phyloP scores from a whole-genome alignment of 23 tunicate genomes.

The Styela plicata region DNA sequence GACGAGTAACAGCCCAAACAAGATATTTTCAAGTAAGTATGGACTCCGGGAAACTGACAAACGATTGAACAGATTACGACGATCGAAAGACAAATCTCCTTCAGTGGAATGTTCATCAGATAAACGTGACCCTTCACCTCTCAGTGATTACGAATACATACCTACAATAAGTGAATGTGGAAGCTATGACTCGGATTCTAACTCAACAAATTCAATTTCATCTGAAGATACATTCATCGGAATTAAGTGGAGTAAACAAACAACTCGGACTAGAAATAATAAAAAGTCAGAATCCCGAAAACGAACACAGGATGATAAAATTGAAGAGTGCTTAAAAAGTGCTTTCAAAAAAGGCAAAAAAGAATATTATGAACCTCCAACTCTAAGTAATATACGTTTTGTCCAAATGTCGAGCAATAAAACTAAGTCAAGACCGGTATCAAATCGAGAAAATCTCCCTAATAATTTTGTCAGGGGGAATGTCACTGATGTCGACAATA shows the following conservation, averaged over 20 bases:
- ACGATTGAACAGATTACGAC: conserved; percentile 46
- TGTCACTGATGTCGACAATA: conserved; percentile 1
- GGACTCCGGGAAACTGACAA: conserved; percentile 77
- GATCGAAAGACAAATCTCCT: background rate
- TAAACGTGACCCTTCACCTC: conserved; percentile 19
- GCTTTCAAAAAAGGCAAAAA: conserved; percentile 4
- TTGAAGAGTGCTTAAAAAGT: background rate
- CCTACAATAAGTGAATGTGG: conserved; percentile 29
- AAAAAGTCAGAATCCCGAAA: background rate
- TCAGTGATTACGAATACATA: conserved; percentile 28
- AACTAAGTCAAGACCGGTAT: background rate
- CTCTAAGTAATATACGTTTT: background rate
- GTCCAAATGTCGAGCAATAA: background rate
- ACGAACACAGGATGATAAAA: background rate
- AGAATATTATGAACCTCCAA: background rate
- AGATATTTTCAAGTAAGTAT: conserved; percentile 56
- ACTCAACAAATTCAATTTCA: conserved; percentile 2
- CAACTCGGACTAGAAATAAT: background rate
- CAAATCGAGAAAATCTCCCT: background rate
- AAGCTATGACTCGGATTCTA: conserved; percentile 24
- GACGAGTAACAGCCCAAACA: conserved; percentile 23
- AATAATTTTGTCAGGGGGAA: background rate
- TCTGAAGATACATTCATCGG: conserved; percentile 4
- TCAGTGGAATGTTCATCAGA: background rate
- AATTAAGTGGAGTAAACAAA: background rate